A percentile compares a stretch with the other conserved stretches of the same genome.
Conservation (phyloP, 2,797 vertebrate species). For the Acrocephalus scirpaceus region DNA sequence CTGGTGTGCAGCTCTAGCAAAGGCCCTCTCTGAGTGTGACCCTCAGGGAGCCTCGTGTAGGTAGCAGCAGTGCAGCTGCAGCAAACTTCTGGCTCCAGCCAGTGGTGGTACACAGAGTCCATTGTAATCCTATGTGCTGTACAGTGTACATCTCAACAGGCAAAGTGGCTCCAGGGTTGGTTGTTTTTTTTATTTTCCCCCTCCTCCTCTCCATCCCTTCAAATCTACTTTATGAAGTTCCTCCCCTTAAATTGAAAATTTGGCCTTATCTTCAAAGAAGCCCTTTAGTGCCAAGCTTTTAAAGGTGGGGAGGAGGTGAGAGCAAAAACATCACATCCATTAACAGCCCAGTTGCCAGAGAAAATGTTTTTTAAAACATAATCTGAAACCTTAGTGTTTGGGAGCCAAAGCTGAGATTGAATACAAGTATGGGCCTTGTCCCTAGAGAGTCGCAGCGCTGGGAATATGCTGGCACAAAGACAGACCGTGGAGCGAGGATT, state of each 20-base stretch:
- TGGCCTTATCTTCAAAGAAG: slow-evolving; percentile 78
- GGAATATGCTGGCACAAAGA: slow-evolving; percentile 34
- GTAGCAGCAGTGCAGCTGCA: slow-evolving; percentile 58
- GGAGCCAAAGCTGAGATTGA: slow-evolving; percentile 39
- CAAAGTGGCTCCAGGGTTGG: slow-evolving; percentile 47
- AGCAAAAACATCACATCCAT: slow-evolving; percentile 65
- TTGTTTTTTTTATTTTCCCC: not conserved
- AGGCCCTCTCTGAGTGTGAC: not conserved
- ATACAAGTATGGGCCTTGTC: slow-evolving; percentile 64
- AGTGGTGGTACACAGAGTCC: slow-evolving; percentile 50
- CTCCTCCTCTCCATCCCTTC: slow-evolving; percentile 46
- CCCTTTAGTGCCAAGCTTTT: slow-evolving; percentile 71
- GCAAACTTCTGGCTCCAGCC: slow-evolving; percentile 45
- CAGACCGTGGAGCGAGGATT: slow-evolving; percentile 5
- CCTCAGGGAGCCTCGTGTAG: not conserved
- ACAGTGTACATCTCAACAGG: slow-evolving; percentile 63
- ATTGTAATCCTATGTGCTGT: slow-evolving; percentile 56
- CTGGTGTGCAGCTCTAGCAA: not conserved
- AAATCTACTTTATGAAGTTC: slow-evolving; percentile 66
- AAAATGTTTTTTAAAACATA: slow-evolving; percentile 72
- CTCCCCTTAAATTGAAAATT: slow-evolving; percentile 70
- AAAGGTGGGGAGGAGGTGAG: slow-evolving; percentile 56
- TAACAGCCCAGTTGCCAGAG: slow-evolving; percentile 69
- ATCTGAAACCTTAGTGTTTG: slow-evolving; percentile 61
- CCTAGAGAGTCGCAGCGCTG: not conserved